Conservation (phyloP, 2,888 invertebrate species). For the Pycnomerus fuliginosus region DNA sequence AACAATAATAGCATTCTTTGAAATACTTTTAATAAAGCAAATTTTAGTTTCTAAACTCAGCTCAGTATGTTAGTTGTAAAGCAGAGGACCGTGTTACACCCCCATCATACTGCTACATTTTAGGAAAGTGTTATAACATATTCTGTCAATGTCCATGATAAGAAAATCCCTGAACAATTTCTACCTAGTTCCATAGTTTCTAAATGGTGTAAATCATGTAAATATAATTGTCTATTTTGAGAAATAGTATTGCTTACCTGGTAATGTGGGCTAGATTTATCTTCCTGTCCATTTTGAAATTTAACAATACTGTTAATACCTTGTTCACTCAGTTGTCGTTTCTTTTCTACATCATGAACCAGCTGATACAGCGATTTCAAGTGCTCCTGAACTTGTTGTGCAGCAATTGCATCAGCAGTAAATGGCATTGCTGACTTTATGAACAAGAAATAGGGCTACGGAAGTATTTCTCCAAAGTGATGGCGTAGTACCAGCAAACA, state of each 20-base stretch:
- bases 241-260: constrained; percentile 38
- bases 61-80: no score
- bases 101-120: constrained; percentile 8
- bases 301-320: constrained; percentile 77
- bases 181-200: no score
- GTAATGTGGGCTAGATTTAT: constrained; percentile 42
- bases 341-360: constrained; percentile 79
- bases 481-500: constrained; percentile 57
- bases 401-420: constrained; percentile 71
- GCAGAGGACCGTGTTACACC: no score
- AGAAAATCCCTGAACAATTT: no score
- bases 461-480: constrained; percentile 51
- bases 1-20: no score
- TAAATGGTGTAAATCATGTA: no score
- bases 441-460: constrained; percentile 15
- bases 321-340: constrained; percentile 75
- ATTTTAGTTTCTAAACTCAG: no score
- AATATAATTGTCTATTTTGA: no score
- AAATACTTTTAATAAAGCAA: no score
- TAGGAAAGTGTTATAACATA: constrained; percentile 18
- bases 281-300: constrained; percentile 58
- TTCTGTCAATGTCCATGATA: constrained; percentile 42
- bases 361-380: constrained; percentile 73
- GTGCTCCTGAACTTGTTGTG: constrained; percentile 71
- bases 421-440: constrained; percentile 62